phyloP scores from a whole-genome alignment of 2,888 invertebrate species.

The Dryadula phaetusa region DNA sequence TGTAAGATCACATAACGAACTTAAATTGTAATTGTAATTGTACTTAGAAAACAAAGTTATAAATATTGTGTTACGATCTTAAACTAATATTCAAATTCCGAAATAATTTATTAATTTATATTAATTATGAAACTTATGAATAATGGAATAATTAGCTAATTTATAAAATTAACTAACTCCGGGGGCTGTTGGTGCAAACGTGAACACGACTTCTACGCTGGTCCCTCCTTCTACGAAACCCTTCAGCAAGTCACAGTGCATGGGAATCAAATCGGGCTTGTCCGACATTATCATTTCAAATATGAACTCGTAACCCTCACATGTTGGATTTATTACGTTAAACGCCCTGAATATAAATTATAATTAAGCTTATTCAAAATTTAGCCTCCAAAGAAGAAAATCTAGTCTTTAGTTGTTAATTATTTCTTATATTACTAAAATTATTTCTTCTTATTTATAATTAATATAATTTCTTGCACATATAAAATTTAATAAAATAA shows the following conservation, averaged over 20 bases:
- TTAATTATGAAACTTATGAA: too few species aligned
- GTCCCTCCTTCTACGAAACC: constrained; percentile 86
- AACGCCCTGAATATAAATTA: constrained; percentile 76
- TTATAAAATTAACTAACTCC: constrained; percentile 66
- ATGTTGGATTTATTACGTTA: constrained; percentile 87
- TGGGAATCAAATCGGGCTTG: constrained; percentile 74
- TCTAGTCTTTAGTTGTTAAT: neutral
- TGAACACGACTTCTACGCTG: constrained; percentile 85
- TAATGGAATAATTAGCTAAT: neutral
- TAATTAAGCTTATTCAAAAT: neutral
- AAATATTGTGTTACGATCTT: too few species aligned
- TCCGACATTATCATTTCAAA: constrained; percentile 81
- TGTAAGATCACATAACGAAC: too few species aligned
- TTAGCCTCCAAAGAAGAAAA: neutral
- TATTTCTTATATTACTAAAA: neutral
- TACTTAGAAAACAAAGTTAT: too few species aligned
- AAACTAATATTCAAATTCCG: too few species aligned
- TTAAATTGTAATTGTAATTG: too few species aligned
- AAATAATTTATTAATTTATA: too few species aligned
- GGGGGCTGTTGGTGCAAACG: constrained; percentile 85
- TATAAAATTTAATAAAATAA: too few species aligned
- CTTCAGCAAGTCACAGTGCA: constrained; percentile 84
- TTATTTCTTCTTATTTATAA: too few species aligned
- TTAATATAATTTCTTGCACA: too few species aligned
- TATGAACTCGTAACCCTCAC: constrained; percentile 83